Base-by-base conservation (phyloP, 1,140 invertebrate species). In the Habropoda laboriosa region DNA sequence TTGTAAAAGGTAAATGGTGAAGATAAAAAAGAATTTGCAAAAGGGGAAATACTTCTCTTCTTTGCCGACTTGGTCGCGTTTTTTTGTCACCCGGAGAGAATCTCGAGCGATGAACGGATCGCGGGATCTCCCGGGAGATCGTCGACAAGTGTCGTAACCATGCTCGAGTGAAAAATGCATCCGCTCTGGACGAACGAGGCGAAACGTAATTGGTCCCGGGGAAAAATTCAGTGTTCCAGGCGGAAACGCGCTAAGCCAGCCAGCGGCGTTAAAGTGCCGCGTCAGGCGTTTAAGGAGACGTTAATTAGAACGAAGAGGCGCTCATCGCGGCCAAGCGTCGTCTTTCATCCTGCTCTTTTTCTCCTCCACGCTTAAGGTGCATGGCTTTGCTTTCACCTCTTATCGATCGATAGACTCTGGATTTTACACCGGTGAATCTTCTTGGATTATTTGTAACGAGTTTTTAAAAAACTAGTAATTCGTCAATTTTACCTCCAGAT, bases 281-380 rank as follows among this genome's bases (percentile, higher is more conserved):
- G 55, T 72, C 49, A 35, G 35, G 32, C 49, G 24, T 38, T 58
- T 60, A 72, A 72, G 30, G 38, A 49, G 70, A 60, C 55, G 55
- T 73, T 73, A 73, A 73, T 73, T 73, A 60, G 55, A 73, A 73
- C 70, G 70, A 60, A 32, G 53, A 64, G 60, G 18, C 18, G 24
- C 30, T 30, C 42, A 16, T 47, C 4, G 21, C 2, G 16, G 12
- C 24, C 58, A 57, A 8, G 10, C 27, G 40, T 45, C 70, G 38
- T 45, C 30, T 47, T 18, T 61, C 27, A 27, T 47, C 35, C 32
- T 13, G 30, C 32, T 21, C n/a, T 24, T 49, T 74, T 61, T 49
- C 35, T 40, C 60, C 42, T n/a, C 6, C 24, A 21, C 51, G 13
- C 32, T 16, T 24, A 51, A 49, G 60, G 27, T 40, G 60, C 49